Evolutionary conservation across 2,797 vertebrate genomes (phyloP).

Genomic region (Heteromormyrus szaboi): DNA sequence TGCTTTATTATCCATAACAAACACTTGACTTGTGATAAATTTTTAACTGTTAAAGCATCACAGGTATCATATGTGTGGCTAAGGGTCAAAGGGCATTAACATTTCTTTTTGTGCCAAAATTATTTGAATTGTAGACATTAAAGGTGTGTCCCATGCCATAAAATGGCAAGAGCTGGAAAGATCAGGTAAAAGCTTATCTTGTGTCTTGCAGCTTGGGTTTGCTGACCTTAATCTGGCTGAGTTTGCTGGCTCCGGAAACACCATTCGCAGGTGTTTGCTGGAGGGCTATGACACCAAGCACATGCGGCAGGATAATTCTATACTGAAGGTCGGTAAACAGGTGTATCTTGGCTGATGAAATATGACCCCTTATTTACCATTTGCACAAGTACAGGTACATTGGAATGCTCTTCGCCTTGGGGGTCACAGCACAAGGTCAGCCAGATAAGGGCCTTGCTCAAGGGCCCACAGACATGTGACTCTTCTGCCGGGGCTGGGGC

Average conservation of each 20-base stretch:
- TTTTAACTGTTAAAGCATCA: background rate
- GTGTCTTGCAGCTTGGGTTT: slow-evolving; percentile 79
- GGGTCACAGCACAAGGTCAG: background rate
- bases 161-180: background rate
- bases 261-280: slow-evolving; percentile 82
- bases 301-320: slow-evolving; percentile 95
- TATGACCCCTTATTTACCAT: background rate
- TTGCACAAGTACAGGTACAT: background rate
- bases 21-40: background rate
- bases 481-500: background rate
- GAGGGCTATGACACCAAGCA: slow-evolving; percentile 97
- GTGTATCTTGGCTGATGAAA: background rate
- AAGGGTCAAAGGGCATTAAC: slow-evolving; percentile 5
- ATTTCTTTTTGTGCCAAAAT: background rate
- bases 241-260: slow-evolving; percentile 90
- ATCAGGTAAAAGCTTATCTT: background rate
- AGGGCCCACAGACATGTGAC: background rate
- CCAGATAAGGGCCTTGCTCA: background rate
- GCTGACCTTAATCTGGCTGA: slow-evolving; percentile 93
- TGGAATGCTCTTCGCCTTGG: background rate
- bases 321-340: slow-evolving; percentile 79
- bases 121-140: background rate
- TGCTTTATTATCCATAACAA: background rate
- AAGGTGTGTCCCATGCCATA: background rate
- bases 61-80: background rate